A percentile compares a stretch with the other conserved stretches of the same genome.
These are phyloP conservation scores for Chiroxiphia lanceolata DNA, from an alignment of 2,797 vertebrate genomes.

Conservation along the genomic window DNA sequence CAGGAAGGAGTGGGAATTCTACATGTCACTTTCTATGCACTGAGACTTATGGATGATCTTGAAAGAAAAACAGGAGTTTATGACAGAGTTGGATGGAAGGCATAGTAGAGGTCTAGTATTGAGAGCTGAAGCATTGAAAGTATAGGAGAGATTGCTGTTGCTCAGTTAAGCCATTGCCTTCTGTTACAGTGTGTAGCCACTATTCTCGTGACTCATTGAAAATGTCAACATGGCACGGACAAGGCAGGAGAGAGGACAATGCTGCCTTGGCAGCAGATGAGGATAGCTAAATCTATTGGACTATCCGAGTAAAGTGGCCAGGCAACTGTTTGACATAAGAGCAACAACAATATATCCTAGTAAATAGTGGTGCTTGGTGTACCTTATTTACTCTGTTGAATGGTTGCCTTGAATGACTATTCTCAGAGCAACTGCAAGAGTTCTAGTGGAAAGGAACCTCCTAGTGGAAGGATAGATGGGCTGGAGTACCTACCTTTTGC, in stretches of 20 bases:
- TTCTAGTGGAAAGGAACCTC: not conserved
- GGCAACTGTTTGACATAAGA: not conserved
- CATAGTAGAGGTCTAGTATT: not conserved
- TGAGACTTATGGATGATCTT: not conserved
- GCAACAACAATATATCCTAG: not conserved
- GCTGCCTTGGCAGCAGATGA: not conserved
- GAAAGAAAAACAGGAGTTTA: not conserved
- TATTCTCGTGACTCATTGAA: not conserved
- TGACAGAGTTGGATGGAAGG: not conserved
- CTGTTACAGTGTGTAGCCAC: not conserved
- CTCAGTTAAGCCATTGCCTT: not conserved
- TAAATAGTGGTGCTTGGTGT: not conserved
- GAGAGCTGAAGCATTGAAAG: not conserved
- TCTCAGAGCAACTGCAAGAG: not conserved
- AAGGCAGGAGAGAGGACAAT: not conserved
- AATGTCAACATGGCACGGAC: not conserved
- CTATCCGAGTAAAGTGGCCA: not conserved
- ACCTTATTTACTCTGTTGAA: not conserved
- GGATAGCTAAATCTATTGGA: not conserved
- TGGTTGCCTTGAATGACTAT: not conserved
- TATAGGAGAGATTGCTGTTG: not conserved
- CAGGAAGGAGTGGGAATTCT: not conserved
- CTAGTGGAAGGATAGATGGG: not conserved
- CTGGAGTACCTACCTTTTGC: not conserved
- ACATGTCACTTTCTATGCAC: rapidly evolving